Evolutionary conservation across 2,113 vertebrate species (phyloP), one percentile per base, ranked within the genome.

Genomic region (Sus scrofa): DNA sequence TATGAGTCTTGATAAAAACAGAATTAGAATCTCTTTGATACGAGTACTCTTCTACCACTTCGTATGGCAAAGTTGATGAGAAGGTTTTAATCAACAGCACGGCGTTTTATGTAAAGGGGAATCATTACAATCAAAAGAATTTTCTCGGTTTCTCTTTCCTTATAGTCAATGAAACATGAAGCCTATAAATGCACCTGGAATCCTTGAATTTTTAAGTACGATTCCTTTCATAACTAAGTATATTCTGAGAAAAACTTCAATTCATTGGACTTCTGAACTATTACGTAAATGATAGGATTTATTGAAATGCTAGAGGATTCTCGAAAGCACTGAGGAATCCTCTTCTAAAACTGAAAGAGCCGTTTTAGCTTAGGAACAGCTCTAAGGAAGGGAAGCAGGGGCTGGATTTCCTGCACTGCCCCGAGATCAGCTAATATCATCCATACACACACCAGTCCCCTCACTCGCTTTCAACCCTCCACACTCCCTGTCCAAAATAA

Each of bases 141-240:
- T 94, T 82, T 27, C 74, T 88, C 77, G 27, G 82, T 91, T 92
- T 94, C 44, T 92, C 37, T 96, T 22, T 86, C 34, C 54, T 79
- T 44, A 94, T 63, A 70, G 2, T 95, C 24, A 71, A 0, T 50
- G 34, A 60, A 85, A 60, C 7, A n/a, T 27, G 93, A 95, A 83
- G 5, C 30, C 62, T 77, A 27, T 8, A 82, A 58, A 58, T 56
- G 4, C 24, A 50, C 13, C 62, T 93, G 30, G 50, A 90, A 87
- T 70, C 62, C 54, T 83, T 77, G 13, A 67, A 78, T 60, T 92
- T 95, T 93, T 86, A 90, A 90, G n/a, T 30, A 77, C n/a, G 5
- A 44, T 19, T 96, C 34, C 75, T 92, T 83, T 70, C 63, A 56
- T 91, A 85, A 93, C 68, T 54, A 73, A 88, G 70, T 94, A 71